Conservation (phyloP, 2,113 vertebrate genomes). For the Dolichotis patagonum region DNA sequence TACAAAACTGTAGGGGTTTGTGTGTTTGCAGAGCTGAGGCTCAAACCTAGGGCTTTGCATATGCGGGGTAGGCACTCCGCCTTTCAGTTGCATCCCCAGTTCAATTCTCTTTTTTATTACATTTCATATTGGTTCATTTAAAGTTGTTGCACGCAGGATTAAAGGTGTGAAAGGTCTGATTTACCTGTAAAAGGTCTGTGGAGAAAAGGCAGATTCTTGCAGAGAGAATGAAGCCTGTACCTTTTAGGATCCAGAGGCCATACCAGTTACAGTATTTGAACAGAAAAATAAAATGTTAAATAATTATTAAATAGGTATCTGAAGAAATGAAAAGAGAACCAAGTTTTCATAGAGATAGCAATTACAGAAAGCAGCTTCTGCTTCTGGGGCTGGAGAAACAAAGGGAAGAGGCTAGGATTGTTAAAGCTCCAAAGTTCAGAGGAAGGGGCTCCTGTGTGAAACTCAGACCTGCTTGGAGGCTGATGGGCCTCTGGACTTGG, state of each 20-base stretch:
- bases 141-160: neutral
- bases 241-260: neutral
- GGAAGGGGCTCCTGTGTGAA: neutral
- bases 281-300: neutral
- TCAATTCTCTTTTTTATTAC: neutral
- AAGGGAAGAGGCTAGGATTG: constrained; percentile 31
- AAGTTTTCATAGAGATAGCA: constrained; percentile 13
- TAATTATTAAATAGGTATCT: constrained; percentile 46
- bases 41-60: neutral
- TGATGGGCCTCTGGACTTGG: neutral
- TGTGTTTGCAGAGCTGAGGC: neutral
- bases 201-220: constrained; percentile 10
- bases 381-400: neutral
- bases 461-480: neutral
- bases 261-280: constrained; percentile 27
- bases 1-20: neutral
- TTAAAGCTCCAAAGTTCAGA: neutral
- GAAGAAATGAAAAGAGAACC: constrained; percentile 45
- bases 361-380: constrained; percentile 1
- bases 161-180: neutral
- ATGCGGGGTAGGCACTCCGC: neutral
- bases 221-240: neutral
- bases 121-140: neutral
- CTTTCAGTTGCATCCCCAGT: neutral
- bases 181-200: neutral